Conservation (phyloP, 2,888 invertebrate genomes). For the Lysandra bellargus region DNA sequence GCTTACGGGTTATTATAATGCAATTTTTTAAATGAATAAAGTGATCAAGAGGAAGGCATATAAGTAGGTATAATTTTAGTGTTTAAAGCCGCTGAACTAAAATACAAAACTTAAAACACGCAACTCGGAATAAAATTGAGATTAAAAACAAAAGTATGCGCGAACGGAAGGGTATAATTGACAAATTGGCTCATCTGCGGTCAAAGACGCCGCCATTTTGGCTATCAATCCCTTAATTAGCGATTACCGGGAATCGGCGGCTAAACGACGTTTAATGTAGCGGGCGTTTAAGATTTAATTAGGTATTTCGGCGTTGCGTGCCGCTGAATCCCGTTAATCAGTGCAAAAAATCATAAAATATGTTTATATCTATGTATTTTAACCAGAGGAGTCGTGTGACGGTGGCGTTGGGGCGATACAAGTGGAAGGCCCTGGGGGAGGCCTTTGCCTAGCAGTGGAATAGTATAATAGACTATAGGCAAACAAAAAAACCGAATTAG, state of each 20-base stretch:
- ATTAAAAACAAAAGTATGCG: neutral
- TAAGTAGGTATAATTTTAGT: no score
- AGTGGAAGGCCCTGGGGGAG: no score
- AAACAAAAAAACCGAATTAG: no score
- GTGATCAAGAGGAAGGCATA: no score
- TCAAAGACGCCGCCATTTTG: slow-evolving; percentile 5
- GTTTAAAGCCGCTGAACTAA: no score
- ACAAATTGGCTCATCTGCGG: slow-evolving; percentile 9
- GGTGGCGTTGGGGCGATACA: no score
- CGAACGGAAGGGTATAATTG: slow-evolving; percentile 19
- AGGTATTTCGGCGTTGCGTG: neutral
- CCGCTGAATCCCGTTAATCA: neutral
- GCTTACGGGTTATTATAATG: no score
- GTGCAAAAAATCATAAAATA: neutral
- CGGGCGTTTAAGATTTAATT: neutral
- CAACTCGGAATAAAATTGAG: neutral
- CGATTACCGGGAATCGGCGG: slow-evolving; percentile 9
- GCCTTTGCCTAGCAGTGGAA: no score
- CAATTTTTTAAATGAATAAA: no score
- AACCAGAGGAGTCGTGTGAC: no score
- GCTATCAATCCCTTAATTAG: slow-evolving; percentile 11
- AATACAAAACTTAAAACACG: neutral
- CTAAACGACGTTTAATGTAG: neutral
- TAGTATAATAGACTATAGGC: no score
- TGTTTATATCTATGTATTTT: no score